Evolutionary conservation across 2,113 vertebrate genomes (phyloP), one percentile per base, ranked within the genome.

Genomic region (Pedetes capensis): DNA sequence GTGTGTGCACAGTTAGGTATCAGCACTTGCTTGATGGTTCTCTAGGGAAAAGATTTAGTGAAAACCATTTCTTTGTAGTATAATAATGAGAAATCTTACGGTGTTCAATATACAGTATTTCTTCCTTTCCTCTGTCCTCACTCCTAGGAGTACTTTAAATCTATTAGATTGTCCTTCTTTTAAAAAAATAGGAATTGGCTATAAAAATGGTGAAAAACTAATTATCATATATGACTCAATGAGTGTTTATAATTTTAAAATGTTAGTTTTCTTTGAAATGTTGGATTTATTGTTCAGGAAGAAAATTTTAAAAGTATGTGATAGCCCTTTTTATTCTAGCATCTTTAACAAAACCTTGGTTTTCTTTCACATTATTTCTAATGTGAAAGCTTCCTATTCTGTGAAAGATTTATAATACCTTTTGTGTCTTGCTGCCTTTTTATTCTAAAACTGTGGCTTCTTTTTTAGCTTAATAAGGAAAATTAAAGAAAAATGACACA

Each of bases 381-480:
- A 94, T n/a, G n/a, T n/a, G 89, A 78, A 94, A 94, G 16, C 63
- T 91, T 93, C 47, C 42, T 90, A 32, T 91, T 96, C 82, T 96
- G 57, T 93, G 53, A 72, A 93, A 34, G 57, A 87, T 91, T 82
- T 94, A 63, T 86, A 85, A 76, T 93, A 79, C 37, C 34, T 88
- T 97, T 96, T 89, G 22, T 83, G 89, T 76, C 69, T 92, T 95
- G 66, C 51, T 88, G 39, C 34, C 68, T 93, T 90, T 96, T 81
- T 81, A 90, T 94, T 91, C 82, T 96, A 95, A 96, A 96, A 63
- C 0, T 9, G 2, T 80, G 25, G 23, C 47, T 57, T 92, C 44
- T 85, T 94, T 96, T 94, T 92, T 80, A 94, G 82, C 82, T 89
- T 95, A 96, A 91, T 96, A 95, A 91, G 84, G 68, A 92, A 93